Conservation (phyloP, 2,113 vertebrate genomes). For the Gobius niger region DNA sequence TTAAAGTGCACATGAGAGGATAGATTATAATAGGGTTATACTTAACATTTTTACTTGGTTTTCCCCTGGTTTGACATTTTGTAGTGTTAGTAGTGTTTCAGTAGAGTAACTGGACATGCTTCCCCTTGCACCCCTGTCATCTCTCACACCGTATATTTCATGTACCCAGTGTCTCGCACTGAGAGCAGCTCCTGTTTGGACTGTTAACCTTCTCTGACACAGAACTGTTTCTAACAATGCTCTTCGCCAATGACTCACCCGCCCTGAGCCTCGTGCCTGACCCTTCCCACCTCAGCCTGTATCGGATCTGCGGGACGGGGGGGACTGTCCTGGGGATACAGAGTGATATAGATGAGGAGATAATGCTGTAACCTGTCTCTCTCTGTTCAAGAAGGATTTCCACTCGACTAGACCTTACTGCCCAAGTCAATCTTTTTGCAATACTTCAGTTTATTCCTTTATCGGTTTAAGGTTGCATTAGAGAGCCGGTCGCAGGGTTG, state of each 20-base stretch:
- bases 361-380: not conserved
- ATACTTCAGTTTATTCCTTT: too few species aligned
- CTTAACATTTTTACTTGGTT: too few species aligned
- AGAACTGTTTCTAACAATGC: not conserved
- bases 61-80: too few species aligned
- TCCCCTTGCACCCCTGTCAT: not conserved
- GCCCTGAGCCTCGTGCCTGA: not conserved
- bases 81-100: too few species aligned
- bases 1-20: not conserved
- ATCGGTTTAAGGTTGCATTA: too few species aligned
- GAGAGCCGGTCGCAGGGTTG: too few species aligned
- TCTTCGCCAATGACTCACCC: constrained; percentile 6
- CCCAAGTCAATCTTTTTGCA: too few species aligned
- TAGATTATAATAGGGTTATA: too few species aligned
- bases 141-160: not conserved
- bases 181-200: not conserved
- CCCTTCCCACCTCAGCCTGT: not conserved
- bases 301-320: not conserved
- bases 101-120: too few species aligned
- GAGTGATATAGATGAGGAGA: not conserved
- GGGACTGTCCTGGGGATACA: not conserved
- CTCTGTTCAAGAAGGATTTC: not conserved
- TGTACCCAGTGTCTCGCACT: not conserved
- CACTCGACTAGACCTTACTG: not conserved
- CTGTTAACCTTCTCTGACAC: constrained; percentile 4